These are phyloP conservation scores for Beris morrisii DNA, from an alignment of 2,888 invertebrate genomes.

Conservation along the genomic window DNA sequence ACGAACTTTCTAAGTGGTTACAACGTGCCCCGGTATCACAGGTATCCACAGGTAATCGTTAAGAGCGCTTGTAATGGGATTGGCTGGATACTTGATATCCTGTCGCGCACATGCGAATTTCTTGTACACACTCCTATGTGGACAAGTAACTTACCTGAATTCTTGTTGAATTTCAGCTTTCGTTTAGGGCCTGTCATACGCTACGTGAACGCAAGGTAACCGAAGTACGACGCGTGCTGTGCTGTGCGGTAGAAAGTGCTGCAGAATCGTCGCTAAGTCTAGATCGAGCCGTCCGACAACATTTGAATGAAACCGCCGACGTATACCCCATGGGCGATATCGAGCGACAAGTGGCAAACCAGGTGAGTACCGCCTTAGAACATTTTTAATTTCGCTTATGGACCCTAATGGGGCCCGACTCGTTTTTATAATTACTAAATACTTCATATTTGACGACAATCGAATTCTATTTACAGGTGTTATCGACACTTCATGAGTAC, in stretches of 20 bases:
- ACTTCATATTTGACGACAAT: slow-evolving; percentile 7
- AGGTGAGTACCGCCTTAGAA: slow-evolving; percentile 51
- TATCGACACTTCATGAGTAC: slow-evolving; percentile 90
- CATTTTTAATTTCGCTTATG: not conserved
- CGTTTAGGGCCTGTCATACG: slow-evolving; percentile 72
- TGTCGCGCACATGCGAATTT: too few relatives aligned
- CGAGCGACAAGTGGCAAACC: slow-evolving; percentile 67
- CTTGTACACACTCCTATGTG: too few relatives aligned
- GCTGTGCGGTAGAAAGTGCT: slow-evolving; percentile 55
- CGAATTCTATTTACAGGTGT: slow-evolving; percentile 63
- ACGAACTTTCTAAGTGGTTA: too few relatives aligned
- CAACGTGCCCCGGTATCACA: too few relatives aligned
- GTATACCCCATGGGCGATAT: slow-evolving; percentile 70
- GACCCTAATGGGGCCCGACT: too few relatives aligned
- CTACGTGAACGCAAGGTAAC: slow-evolving; percentile 72
- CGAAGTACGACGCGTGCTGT: slow-evolving; percentile 69
- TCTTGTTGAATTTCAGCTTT: slow-evolving; percentile 59
- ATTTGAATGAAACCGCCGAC: slow-evolving; percentile 71
- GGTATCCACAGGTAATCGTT: too few relatives aligned
- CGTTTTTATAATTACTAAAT: not conserved
- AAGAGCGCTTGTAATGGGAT: too few relatives aligned
- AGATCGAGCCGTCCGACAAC: slow-evolving; percentile 63
- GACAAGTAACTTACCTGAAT: too few relatives aligned
- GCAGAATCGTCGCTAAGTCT: slow-evolving; percentile 57
- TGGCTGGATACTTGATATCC: too few relatives aligned